A percentile compares a stretch with the other conserved stretches of the same genome.
phyloP scores from a whole-genome alignment of 2,113 vertebrate genomes.

The Entelurus aequoreus region DNA sequence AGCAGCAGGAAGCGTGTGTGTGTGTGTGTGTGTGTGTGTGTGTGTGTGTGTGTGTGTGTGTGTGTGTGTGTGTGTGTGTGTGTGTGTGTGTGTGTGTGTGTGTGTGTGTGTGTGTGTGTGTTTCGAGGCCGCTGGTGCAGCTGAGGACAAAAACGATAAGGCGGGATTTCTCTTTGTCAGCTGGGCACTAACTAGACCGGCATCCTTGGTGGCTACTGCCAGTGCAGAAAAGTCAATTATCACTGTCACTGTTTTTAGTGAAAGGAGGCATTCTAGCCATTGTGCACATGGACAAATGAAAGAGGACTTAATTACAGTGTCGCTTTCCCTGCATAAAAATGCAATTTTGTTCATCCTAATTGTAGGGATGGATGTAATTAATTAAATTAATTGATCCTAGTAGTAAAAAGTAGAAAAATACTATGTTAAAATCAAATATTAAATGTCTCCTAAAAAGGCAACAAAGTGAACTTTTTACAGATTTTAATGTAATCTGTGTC shows the following conservation, averaged over 20 bases:
- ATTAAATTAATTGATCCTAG: too few relatives aligned
- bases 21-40: constrained; percentile 15
- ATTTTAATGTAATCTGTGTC: too few relatives aligned
- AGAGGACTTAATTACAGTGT: background rate
- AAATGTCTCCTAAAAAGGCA: too few relatives aligned
- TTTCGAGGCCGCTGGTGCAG: constrained; percentile 22
- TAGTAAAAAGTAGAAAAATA: too few relatives aligned
- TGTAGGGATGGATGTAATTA: background rate
- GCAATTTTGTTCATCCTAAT: background rate
- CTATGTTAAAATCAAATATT: too few relatives aligned
- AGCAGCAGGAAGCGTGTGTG: background rate
- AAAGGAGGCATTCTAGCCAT: background rate
- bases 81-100: constrained; percentile 1
- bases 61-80: too few relatives aligned
- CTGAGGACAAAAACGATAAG: constrained; percentile 50
- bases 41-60: constrained; percentile 16
- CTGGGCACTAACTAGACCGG: constrained; percentile 21
- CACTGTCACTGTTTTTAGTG: constrained; percentile 3
- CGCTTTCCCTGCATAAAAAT: background rate
- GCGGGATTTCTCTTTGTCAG: constrained; percentile 40
- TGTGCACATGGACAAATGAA: background rate
- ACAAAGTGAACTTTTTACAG: too few relatives aligned
- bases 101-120: constrained; percentile 10
- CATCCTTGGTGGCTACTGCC: constrained; percentile 22
- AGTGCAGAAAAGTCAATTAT: constrained; percentile 11